Evolutionary conservation across 1,140 invertebrate genomes (phyloP).

Genomic region (Cotesia vestalis): DNA sequence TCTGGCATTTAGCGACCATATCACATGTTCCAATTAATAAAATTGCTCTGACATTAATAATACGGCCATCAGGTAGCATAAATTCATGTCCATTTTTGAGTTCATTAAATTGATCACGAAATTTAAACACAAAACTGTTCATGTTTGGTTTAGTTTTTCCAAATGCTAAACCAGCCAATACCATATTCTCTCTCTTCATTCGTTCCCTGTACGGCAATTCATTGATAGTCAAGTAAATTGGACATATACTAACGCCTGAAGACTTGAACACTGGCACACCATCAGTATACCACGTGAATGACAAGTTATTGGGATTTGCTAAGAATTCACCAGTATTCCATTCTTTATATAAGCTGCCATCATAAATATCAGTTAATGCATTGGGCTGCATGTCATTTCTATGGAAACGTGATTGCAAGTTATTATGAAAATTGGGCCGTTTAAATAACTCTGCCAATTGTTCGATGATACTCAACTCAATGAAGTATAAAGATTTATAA

Average conservation of each 20-base stretch:
- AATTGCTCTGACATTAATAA: slow-evolving; percentile 5
- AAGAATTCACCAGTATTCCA: neutral
- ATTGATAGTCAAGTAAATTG: slow-evolving; percentile 31
- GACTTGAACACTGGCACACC: slow-evolving; percentile 17
- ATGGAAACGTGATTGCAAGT: neutral
- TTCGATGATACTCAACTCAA: slow-evolving; percentile 9
- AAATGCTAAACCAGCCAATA: slow-evolving; percentile 30
- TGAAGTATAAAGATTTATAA: slow-evolving; percentile 15
- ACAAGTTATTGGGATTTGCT: slow-evolving; percentile 7
- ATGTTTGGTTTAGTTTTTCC: neutral
- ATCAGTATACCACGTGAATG: slow-evolving; percentile 24
- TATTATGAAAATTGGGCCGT: slow-evolving; percentile 16
- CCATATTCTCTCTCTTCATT: slow-evolving; percentile 20
- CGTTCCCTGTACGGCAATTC: slow-evolving; percentile 26
- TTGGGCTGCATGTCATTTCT: neutral
- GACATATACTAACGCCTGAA: slow-evolving; percentile 24
- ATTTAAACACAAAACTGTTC: slow-evolving; percentile 7
- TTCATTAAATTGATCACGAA: neutral
- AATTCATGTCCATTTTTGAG: neutral
- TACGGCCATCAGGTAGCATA: neutral
- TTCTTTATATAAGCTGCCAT: slow-evolving; percentile 14
- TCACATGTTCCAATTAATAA: slow-evolving; percentile 20
- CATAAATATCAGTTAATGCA: slow-evolving; percentile 25
- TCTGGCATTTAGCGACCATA: neutral
- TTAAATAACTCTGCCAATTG: slow-evolving; percentile 24